A percentile compares a stretch with the other conserved stretches of the same genome.
These are phyloP conservation scores for Stenichneumon culpator DNA, from an alignment of 2,888 invertebrate genomes.

Conservation along the genomic window DNA sequence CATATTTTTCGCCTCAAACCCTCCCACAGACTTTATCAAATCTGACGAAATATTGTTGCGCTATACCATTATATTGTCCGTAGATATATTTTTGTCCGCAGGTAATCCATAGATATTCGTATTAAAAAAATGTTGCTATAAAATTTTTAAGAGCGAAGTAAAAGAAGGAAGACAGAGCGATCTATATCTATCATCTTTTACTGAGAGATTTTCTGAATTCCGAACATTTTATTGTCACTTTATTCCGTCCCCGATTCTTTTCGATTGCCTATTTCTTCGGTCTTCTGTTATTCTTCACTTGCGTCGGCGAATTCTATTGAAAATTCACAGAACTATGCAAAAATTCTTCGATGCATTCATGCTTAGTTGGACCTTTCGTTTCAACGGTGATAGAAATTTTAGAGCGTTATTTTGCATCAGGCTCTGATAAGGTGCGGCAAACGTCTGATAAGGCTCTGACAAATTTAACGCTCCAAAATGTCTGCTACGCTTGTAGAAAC, in stretches of 20 bases:
- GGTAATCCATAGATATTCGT: background rate
- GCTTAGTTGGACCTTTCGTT: too few species aligned
- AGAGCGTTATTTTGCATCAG: too few species aligned
- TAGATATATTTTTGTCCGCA: background rate
- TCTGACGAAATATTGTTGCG: slow-evolving; percentile 9
- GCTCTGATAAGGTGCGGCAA: too few species aligned
- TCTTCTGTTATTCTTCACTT: background rate
- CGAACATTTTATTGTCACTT: background rate
- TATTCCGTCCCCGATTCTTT: background rate
- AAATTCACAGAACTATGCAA: too few species aligned
- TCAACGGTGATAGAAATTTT: too few species aligned
- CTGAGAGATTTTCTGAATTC: too few species aligned
- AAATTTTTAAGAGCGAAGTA: background rate
- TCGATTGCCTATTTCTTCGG: background rate
- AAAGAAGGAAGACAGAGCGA: background rate
- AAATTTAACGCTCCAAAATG: too few species aligned
- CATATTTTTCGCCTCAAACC: slow-evolving; percentile 40
- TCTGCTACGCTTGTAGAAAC: too few species aligned
- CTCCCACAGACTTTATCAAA: slow-evolving; percentile 13
- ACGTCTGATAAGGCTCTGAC: too few species aligned
- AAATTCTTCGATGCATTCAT: too few species aligned
- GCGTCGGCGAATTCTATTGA: too few species aligned
- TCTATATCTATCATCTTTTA: too few species aligned
- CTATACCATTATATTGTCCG: background rate
- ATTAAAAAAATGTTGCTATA: background rate